These are phyloP conservation scores for Stenopsyche tienmushanensis DNA, from an alignment of 1,140 invertebrate species.

Conservation along the genomic window DNA sequence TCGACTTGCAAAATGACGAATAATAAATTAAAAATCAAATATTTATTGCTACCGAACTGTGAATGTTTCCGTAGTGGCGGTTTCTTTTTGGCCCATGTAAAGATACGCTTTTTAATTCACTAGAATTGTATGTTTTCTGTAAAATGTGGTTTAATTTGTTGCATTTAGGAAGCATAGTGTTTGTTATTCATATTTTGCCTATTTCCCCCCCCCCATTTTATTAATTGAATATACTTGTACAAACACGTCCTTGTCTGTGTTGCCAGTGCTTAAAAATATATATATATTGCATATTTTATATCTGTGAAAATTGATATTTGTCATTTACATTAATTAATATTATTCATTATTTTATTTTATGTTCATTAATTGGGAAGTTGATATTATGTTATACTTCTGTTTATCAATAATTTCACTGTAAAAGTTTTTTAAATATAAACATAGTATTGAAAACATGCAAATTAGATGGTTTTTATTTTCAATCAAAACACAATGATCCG, in stretches of 20 bases:
- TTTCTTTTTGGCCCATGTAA: not conserved
- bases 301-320: no score
- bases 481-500: not conserved
- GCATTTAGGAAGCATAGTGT: conserved; percentile 6
- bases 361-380: conserved; percentile 7
- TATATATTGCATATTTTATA: not conserved
- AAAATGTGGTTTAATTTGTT: not conserved
- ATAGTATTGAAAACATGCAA: conserved; percentile 16
- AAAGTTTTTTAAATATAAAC: conserved; percentile 26
- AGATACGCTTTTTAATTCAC: not conserved
- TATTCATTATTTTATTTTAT: not conserved
- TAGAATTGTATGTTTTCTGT: not conserved
- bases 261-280: not conserved
- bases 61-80: no score
- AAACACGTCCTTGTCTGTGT: not conserved
- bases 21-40: no score
- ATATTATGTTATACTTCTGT: conserved; percentile 18
- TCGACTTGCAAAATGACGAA: no score
- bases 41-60: no score
- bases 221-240: conserved; percentile 3
- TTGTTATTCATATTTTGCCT: not conserved
- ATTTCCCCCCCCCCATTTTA: not conserved
- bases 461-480: conserved; percentile 2
- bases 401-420: conserved; percentile 14
- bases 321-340: not conserved